These are phyloP conservation scores for Cheilosia grossa DNA, from an alignment of 2,888 invertebrate species.

Conservation along the genomic window DNA sequence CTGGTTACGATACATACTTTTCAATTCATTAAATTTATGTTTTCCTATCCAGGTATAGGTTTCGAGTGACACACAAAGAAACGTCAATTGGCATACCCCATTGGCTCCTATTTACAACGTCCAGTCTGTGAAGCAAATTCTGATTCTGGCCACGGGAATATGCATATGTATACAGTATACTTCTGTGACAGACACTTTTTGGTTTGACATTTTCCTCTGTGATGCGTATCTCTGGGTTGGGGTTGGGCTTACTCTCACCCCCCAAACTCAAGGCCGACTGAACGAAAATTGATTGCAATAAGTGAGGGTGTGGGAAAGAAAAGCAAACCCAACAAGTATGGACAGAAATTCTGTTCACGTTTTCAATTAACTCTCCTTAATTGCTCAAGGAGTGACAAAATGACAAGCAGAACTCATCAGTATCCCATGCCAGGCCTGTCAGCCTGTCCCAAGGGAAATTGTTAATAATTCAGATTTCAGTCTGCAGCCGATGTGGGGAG, in stretches of 20 bases:
- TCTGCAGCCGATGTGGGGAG: neutral
- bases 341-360: conserved; percentile 11
- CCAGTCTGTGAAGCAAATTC: neutral
- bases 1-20: no score
- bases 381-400: neutral
- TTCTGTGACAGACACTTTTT: neutral
- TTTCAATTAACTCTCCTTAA: conserved; percentile 28
- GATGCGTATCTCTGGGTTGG: no score
- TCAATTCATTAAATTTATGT: no score
- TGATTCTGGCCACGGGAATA: neutral
- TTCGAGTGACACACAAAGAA: no score
- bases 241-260: neutral
- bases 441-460: neutral
- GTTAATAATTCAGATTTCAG: conserved; percentile 2
- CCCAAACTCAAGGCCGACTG: neutral
- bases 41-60: no score
- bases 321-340: neutral
- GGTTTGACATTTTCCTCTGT: neutral
- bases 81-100: no score
- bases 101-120: neutral
- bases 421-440: neutral
- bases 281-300: neutral
- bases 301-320: neutral
- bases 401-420: neutral
- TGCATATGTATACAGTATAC: neutral